Evolutionary conservation across 2,113 vertebrate species (phyloP).

Genomic region (Pardalotus punctatus): DNA sequence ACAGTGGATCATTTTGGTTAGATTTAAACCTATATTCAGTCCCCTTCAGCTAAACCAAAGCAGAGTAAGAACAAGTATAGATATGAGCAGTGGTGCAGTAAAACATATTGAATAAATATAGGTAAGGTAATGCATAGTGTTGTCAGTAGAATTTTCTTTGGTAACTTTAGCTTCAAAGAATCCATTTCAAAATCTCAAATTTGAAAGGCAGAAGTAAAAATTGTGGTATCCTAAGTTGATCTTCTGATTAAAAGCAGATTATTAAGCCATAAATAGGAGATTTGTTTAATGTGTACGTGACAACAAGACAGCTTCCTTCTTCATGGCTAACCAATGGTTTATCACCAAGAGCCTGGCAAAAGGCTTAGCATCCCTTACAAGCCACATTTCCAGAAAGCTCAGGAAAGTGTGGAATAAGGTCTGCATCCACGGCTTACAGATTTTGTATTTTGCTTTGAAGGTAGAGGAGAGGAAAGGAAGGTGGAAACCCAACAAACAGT

Average conservation of each 20-base stretch:
- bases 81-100: neutral
- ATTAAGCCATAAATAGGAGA: neutral
- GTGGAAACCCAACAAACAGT: neutral
- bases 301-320: neutral
- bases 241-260: neutral
- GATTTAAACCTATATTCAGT: neutral
- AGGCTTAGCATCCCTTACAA: neutral
- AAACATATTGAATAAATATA: neutral
- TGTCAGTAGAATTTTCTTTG: neutral
- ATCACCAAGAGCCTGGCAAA: neutral
- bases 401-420: neutral
- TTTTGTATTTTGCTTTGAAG: neutral
- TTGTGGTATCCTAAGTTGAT: rapidly evolving
- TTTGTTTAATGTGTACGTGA: neutral
- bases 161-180: neutral
- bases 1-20: neutral
- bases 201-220: neutral
- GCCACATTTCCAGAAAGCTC: neutral
- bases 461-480: neutral
- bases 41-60: neutral
- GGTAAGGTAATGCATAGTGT: neutral
- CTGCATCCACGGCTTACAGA: neutral
- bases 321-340: neutral
- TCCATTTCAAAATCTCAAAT: neutral
- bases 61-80: neutral